phyloP scores from a whole-genome alignment of 92 coral and sea anemone genomes.

The Porites divaricata region DNA sequence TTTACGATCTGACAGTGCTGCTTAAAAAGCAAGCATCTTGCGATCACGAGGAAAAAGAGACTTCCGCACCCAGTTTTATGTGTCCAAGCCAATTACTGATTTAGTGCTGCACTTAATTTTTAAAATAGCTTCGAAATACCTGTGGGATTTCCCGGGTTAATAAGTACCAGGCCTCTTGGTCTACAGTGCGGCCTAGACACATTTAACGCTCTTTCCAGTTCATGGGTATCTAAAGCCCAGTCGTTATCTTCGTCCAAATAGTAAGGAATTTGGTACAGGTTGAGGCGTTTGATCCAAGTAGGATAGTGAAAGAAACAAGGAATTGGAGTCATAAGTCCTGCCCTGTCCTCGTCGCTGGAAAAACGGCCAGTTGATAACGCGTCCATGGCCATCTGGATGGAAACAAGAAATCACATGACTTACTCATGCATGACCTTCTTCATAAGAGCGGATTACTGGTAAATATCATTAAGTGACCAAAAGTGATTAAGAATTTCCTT shows the following conservation, averaged over 20 bases:
- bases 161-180: slow-evolving; percentile 77
- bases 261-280: slow-evolving; percentile 74
- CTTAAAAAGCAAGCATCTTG: no score
- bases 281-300: slow-evolving; percentile 47
- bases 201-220: slow-evolving; percentile 68
- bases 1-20: no score
- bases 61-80: no score
- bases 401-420: not conserved
- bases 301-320: slow-evolving; percentile 65
- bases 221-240: slow-evolving; percentile 74
- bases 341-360: slow-evolving; percentile 43
- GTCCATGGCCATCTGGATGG: slow-evolving; percentile 52
- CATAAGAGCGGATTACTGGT: no score
- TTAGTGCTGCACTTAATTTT: no score
- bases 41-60: no score
- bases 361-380: slow-evolving; percentile 45
- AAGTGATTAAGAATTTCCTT: no score
- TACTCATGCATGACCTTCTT: no score
- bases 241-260: slow-evolving; percentile 81
- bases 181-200: slow-evolving; percentile 73
- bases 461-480: no score
- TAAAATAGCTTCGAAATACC: no score
- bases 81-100: no score
- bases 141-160: slow-evolving; percentile 90
- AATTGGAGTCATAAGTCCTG: slow-evolving; percentile 74